Conservation (phyloP, 2,888 invertebrate species). For the Eristalis intricaria region DNA sequence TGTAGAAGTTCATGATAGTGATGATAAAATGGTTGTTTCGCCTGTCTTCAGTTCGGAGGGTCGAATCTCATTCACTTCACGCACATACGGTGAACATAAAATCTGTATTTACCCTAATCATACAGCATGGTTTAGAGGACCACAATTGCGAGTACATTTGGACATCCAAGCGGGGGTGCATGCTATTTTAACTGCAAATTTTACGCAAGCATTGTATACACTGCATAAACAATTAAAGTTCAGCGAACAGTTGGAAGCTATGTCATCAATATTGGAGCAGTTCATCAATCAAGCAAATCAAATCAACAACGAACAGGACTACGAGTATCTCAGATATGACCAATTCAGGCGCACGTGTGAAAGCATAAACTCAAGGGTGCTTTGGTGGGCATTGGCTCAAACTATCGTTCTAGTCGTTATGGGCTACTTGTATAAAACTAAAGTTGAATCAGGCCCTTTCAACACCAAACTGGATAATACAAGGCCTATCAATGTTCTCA, state of each 20-base stretch:
- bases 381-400: conserved; percentile 98
- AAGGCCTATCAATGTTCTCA: conserved; percentile 90
- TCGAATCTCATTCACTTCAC: conserved; percentile 97
- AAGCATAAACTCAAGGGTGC: conserved; percentile 96
- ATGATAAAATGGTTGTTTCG: conserved; percentile 95
- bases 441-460: conserved; percentile 76
- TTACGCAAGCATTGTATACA: no score
- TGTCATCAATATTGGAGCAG: no score
- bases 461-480: conserved; percentile 83
- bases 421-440: conserved; percentile 86
- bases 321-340: conserved; percentile 98
- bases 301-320: conserved; percentile 99
- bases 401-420: conserved; percentile 93
- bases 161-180: conserved; percentile 99
- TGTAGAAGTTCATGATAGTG: conserved; percentile 97
- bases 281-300: conserved; percentile 99
- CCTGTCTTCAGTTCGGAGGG: conserved; percentile 96
- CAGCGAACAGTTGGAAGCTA: conserved; percentile 95
- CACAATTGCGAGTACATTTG: conserved; percentile 95
- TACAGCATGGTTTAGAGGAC: conserved; percentile 98
- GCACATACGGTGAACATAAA: conserved; percentile 97
- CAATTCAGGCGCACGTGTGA: conserved; percentile 98
- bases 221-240: conserved; percentile 96
- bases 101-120: conserved; percentile 99
- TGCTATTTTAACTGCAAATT: conserved; percentile 96